phyloP scores from a whole-genome alignment of 2,113 vertebrate species.

The Tragelaphus imberbis region DNA sequence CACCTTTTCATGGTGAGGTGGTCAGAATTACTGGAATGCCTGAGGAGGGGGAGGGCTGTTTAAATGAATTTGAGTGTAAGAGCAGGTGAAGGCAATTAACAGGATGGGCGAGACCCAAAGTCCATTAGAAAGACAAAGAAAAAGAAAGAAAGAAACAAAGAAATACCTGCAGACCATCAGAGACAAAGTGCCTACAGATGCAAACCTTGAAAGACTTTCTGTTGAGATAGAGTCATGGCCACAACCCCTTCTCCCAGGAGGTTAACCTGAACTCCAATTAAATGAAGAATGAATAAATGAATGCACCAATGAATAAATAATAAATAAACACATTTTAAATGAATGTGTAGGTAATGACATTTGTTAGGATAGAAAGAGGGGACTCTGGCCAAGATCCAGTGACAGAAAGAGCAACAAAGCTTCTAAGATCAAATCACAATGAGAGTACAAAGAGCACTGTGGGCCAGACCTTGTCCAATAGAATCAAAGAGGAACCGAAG shows the following conservation, averaged over 20 bases:
- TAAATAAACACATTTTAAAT: background rate
- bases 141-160: background rate
- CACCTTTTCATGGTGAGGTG: background rate
- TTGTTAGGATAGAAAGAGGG: background rate
- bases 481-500: background rate
- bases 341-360: background rate
- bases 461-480: background rate
- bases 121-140: background rate
- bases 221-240: background rate
- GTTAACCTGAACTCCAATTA: background rate
- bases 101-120: background rate
- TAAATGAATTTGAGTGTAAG: background rate
- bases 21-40: background rate
- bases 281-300: background rate
- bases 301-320: background rate
- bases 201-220: background rate
- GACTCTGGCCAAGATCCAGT: background rate
- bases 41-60: background rate
- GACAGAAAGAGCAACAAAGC: background rate
- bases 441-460: background rate
- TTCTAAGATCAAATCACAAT: conserved; percentile 4
- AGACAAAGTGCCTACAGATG: background rate
- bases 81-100: background rate
- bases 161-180: background rate
- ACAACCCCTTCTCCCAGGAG: background rate